phyloP scores from a whole-genome alignment of 2,888 invertebrate genomes.

The Plagiodera versicolora region DNA sequence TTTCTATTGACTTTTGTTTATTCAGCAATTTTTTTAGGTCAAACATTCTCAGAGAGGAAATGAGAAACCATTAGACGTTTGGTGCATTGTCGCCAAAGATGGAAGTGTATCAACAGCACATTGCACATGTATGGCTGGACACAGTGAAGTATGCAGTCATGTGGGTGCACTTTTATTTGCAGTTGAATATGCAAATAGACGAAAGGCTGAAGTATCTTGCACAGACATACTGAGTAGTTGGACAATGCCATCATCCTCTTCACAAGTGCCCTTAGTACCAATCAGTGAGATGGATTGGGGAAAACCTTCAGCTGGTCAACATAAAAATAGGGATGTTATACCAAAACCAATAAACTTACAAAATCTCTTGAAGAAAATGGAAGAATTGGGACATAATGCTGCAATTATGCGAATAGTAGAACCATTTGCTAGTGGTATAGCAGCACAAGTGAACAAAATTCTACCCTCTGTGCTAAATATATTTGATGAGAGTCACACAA shows the following conservation, averaged over 20 bases:
- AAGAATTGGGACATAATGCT: not conserved
- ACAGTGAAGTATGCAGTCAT: too few species aligned
- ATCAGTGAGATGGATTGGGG: slow-evolving; percentile 18
- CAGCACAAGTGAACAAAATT: not conserved
- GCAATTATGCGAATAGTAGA: slow-evolving; percentile 14
- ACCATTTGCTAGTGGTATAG: slow-evolving; percentile 8
- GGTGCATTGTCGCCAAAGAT: too few species aligned
- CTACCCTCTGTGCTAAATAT: slow-evolving; percentile 2
- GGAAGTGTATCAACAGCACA: too few species aligned
- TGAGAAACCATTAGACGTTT: too few species aligned
- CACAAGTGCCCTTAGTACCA: slow-evolving; percentile 3
- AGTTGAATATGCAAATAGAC: slow-evolving; percentile 14
- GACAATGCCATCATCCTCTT: slow-evolving; percentile 15
- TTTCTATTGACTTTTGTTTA: too few species aligned
- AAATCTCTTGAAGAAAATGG: slow-evolving; percentile 9
- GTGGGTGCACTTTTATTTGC: too few species aligned
- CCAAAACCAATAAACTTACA: not conserved
- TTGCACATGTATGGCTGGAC: too few species aligned
- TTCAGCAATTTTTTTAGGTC: too few species aligned
- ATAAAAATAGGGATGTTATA: slow-evolving; percentile 7
- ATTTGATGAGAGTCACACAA: not conserved
- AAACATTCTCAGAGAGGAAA: too few species aligned
- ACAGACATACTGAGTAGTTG: slow-evolving; percentile 13
- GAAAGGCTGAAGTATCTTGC: slow-evolving; percentile 6
- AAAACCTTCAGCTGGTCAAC: slow-evolving; percentile 1